These are phyloP conservation scores for Bungarus multicinctus DNA, from an alignment of 2,113 vertebrate species.

Conservation along the genomic window DNA sequence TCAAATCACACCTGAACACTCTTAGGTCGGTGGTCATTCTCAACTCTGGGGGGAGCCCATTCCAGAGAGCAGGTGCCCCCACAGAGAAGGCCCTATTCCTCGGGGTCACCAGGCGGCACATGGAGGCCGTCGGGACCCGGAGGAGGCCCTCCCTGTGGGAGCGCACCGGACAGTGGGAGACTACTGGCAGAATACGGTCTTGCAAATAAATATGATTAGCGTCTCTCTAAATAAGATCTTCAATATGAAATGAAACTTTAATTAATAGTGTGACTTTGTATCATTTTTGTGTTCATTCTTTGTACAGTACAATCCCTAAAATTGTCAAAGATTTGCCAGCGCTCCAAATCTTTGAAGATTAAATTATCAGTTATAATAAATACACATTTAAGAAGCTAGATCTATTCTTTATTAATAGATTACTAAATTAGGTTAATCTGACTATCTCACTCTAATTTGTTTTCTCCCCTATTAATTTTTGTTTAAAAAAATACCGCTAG, in stretches of 20 bases:
- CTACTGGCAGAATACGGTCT: too few species aligned
- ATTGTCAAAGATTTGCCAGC: slow-evolving; percentile 12
- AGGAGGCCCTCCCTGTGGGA: too few species aligned
- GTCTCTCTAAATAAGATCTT: not conserved
- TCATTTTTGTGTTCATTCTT: not conserved
- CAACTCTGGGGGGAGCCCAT: too few species aligned
- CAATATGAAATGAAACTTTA: slow-evolving; percentile 14
- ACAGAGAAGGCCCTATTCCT: too few species aligned
- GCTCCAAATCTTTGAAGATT: slow-evolving; percentile 19
- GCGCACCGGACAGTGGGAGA: too few species aligned
- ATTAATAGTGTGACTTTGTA: not conserved
- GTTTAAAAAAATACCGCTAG: slow-evolving; percentile 55
- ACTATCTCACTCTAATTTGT: slow-evolving; percentile 45
- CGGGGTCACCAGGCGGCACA: too few species aligned
- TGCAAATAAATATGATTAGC: too few species aligned
- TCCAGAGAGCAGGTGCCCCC: too few species aligned
- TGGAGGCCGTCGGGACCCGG: too few species aligned
- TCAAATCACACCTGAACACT: too few species aligned
- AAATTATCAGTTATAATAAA: slow-evolving; percentile 53
- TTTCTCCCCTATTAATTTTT: slow-evolving; percentile 60
- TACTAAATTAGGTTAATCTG: slow-evolving; percentile 50
- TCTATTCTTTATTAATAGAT: slow-evolving; percentile 60
- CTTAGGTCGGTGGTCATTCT: too few species aligned
- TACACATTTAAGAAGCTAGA: slow-evolving; percentile 46
- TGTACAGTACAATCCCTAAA: not conserved